Conservation (phyloP, 2,113 vertebrate genomes). For the Scophthalmus maximus region DNA sequence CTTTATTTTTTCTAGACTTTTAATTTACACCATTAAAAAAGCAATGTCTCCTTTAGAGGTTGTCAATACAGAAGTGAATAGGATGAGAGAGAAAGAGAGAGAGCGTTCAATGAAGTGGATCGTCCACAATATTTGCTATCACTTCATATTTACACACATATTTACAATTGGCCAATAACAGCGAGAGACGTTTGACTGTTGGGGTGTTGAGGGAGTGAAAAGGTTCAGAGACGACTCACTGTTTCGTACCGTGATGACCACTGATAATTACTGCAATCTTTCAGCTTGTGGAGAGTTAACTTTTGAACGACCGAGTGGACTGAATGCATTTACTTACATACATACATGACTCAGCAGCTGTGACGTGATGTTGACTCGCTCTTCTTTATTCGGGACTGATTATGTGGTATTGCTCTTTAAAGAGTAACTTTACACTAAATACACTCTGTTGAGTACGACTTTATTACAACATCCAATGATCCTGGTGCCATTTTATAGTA, state of each 20-base stretch:
- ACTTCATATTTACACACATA: slow-evolving; percentile 41
- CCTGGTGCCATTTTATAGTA: no score
- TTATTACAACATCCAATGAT: no score
- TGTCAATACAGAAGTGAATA: slow-evolving; percentile 43
- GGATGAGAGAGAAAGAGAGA: slow-evolving; percentile 48
- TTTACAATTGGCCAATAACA: slow-evolving; percentile 31
- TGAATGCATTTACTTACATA: neutral
- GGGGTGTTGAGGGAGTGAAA: slow-evolving; percentile 13
- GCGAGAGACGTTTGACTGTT: slow-evolving; percentile 40
- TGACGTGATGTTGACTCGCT: no score
- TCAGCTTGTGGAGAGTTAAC: slow-evolving; percentile 45
- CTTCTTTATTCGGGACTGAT: no score
- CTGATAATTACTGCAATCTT: slow-evolving; percentile 43
- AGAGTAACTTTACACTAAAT: no score
- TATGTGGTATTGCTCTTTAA: no score
- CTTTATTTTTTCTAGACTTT: no score
- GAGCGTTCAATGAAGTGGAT: slow-evolving; percentile 34
- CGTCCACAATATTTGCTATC: slow-evolving; percentile 47
- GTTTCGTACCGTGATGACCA: slow-evolving; percentile 22
- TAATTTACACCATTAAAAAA: slow-evolving; percentile 15
- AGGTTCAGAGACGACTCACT: neutral
- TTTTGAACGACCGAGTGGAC: slow-evolving; percentile 28
- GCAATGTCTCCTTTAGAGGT: slow-evolving; percentile 18
- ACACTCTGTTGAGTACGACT: no score
- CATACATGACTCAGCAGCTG: no score